Conservation (phyloP, 2,888 invertebrate genomes). For the Cryptocheilus praepositus region DNA sequence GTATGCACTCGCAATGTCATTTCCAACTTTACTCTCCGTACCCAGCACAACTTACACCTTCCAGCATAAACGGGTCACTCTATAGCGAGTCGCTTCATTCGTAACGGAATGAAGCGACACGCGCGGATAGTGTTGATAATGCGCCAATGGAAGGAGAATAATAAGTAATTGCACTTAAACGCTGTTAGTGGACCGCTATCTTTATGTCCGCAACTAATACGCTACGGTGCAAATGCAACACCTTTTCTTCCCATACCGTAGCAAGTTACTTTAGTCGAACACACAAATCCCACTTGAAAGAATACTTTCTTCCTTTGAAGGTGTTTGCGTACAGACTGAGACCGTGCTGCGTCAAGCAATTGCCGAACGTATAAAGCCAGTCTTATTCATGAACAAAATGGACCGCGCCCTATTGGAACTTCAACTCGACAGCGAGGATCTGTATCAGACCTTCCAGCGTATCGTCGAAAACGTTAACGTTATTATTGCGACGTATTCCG, state of each 20-base stretch:
- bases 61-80: conserved; percentile 70
- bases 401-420: conserved; percentile 98
- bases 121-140: conserved; percentile 78
- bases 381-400: conserved; percentile 99
- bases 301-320: conserved; percentile 75
- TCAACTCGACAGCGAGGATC: conserved; percentile 96
- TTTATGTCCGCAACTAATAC: conserved; percentile 83
- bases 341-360: conserved; percentile 99
- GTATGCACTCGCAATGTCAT: conserved; percentile 76
- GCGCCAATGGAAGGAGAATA: conserved; percentile 82
- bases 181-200: conserved; percentile 88
- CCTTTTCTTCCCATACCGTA: no score
- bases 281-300: not conserved
- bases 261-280: no score
- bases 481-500: conserved; percentile 99
- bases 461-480: conserved; percentile 99
- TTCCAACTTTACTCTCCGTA: not conserved
- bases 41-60: conserved; percentile 48
- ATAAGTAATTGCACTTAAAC: conserved; percentile 77
- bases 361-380: conserved; percentile 99
- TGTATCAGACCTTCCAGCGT: conserved; percentile 99
- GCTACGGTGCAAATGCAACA: conserved; percentile 79
- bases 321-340: conserved; percentile 99
- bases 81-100: conserved; percentile 62
- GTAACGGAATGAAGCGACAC: conserved; percentile 44